phyloP scores from a whole-genome alignment of 2,888 invertebrate species.

The Philonicus albiceps region DNA sequence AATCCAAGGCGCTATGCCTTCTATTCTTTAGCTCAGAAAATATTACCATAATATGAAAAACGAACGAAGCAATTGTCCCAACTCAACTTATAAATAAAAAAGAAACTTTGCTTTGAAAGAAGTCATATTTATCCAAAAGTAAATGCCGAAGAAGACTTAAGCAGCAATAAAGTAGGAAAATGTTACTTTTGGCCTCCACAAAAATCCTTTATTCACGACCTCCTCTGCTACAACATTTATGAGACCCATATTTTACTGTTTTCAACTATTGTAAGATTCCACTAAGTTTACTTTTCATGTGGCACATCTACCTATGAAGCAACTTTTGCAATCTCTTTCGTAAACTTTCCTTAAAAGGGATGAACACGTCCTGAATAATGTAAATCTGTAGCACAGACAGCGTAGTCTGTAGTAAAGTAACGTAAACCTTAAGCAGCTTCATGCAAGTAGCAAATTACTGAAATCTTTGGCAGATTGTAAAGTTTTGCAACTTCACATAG shows the following conservation, averaged over 20 bases:
- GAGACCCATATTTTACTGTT: neutral
- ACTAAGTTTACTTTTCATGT: neutral
- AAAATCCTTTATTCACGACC: neutral
- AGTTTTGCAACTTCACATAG: neutral
- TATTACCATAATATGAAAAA: neutral
- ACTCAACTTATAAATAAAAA: neutral
- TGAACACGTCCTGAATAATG: neutral
- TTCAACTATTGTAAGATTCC: neutral
- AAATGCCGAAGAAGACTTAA: neutral
- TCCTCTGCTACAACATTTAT: neutral
- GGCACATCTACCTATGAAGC: neutral
- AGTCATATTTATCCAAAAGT: neutral
- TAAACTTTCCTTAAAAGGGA: neutral
- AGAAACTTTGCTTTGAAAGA: neutral
- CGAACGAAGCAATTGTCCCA: neutral
- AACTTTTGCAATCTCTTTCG: neutral
- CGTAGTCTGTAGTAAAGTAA: neutral
- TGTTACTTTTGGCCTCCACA: neutral
- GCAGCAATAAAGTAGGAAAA: neutral
- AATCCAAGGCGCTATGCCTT: neutral
- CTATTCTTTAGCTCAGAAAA: neutral
- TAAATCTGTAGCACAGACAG: neutral
- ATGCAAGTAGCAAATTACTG: neutral
- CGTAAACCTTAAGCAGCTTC: neutral
- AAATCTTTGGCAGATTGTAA: neutral